Base-by-base conservation (phyloP, 1,140 invertebrate species). In the Telenomus remus region DNA sequence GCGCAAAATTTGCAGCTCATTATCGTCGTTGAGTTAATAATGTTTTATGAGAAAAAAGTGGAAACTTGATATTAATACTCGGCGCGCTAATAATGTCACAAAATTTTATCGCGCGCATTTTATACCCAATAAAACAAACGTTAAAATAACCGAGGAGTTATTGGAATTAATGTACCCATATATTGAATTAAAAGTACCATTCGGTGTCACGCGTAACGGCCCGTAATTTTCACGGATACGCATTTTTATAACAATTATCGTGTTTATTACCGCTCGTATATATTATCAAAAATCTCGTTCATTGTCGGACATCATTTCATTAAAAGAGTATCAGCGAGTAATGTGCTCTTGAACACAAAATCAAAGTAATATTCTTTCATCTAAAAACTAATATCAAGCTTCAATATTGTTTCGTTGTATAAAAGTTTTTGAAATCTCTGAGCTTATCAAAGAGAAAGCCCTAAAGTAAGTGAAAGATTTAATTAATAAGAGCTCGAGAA, bases 231-330 rank as follows among this genome's bases (percentile, higher is more conserved):
- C 8, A 48, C 16, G 43, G 43, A 43, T 44, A 15, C 42, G 43
- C 50, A 47, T 15, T 11, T 10, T 50, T 49, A 27, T 65, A 49
- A 47, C 55, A 57, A 51, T 57, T 57, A 65, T 50, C 53, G 49
- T 65, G 54, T 61, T 65, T 46, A 55, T 2, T 49, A 35, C 12
- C 35, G 60, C 35, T 27, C 19, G 6, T 14, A 46, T 27, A 50
- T 56, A 34, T 50, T 57, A 47, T 46, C 16, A n/a, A 12, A 33
- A 13, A 14, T 12, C 43, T 65, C 34, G 49, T 68, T 68, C 37
- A 68, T 68, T 51, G 57, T 19, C 39, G 51, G 57, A 68, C 64
- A 39, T 35, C 47, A 50, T 68, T 68, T 59, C 42, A 51, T 51
- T 57, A 37, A 53, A 59, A 19, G 42, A 34, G 55, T 51, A 68